Evolutionary conservation across 2,113 vertebrate genomes (phyloP).

Genomic region (Romanogobio albipinnatus): DNA sequence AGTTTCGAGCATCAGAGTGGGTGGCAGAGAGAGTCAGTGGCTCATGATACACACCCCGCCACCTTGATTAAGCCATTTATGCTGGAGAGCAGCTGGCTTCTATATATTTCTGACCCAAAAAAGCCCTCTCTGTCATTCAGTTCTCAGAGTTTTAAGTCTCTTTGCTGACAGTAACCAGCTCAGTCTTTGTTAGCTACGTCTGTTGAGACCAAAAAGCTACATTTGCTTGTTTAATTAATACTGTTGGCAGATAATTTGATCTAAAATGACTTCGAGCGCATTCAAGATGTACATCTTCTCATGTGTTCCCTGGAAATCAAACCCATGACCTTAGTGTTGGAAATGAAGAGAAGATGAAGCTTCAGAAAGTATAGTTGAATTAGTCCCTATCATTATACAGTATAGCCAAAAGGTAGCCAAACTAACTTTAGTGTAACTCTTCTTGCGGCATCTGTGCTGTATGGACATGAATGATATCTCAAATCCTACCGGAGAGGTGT

Average conservation of each 20-base stretch:
- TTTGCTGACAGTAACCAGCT: neutral
- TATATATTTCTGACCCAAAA: constrained; percentile 21
- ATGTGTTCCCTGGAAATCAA: neutral
- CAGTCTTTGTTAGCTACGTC: neutral
- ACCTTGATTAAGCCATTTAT: constrained; percentile 10
- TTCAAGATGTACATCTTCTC: neutral
- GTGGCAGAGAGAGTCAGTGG: constrained; percentile 17
- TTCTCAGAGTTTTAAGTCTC: neutral
- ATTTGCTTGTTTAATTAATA: neutral
- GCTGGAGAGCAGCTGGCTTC: constrained; percentile 21
- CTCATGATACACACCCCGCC: neutral
- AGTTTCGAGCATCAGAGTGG: neutral
- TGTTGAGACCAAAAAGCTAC: neutral
- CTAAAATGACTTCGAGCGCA: neutral
- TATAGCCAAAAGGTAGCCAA: no score
- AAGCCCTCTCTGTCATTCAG: neutral
- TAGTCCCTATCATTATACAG: neutral
- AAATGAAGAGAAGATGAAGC: neutral
- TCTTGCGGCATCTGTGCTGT: no score
- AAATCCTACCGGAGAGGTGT: neutral
- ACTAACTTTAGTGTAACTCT: neutral
- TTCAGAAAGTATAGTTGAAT: neutral
- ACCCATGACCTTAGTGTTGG: neutral
- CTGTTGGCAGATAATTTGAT: neutral
- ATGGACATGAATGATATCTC: neutral